Evolutionary conservation across 2,797 vertebrate genomes (phyloP), one percentile per base, ranked within the genome.

Genomic region (Setipinna tenuifilis): DNA sequence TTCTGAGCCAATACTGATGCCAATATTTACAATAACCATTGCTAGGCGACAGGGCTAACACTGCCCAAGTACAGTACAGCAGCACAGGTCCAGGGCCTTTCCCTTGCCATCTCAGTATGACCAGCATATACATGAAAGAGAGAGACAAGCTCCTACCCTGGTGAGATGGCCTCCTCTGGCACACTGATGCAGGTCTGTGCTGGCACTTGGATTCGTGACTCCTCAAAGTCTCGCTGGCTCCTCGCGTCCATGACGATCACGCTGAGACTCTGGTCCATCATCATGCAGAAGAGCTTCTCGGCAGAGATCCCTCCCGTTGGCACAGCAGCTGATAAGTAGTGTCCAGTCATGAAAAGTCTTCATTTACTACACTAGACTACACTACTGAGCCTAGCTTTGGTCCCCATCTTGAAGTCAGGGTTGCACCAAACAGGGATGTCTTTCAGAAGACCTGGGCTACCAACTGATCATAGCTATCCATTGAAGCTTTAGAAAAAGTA

Each of bases 221-320:
- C 96, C 87, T 96, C 95, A 90, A 97, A 98, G 93, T 99, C 97
- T 62, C 86, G 93, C n/a, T 89, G 31, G 91, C 89, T 95, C 65
- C 98, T 96, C 44, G 97, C 96, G 88, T 99, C 98, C 98, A 99
- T 98, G 88, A 99, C 96, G 85, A 99, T 95, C 85, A 97, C 71
- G 81, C 95, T 95, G 59, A 95, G 96, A 2, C 88, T 95, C 90
- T 95, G 93, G 92, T 99, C 97, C 28, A 92, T 96, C 96, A 99
- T 97, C 97, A 99, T 96, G 82, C 94, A 91, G 89, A 96, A 99
- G 28, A 99, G 94, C 85, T 96, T 96, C 93, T 98, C 97, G 17
- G 98, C 96, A 19, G 96, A 97, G 89, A 99, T 86, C 50, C 96
- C 92, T 86, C 97, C 98, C 91, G 90, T 88, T 25, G 91, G 90